These are phyloP conservation scores for Sarcophaga rosellei DNA, from an alignment of 2,888 invertebrate species.

Conservation along the genomic window DNA sequence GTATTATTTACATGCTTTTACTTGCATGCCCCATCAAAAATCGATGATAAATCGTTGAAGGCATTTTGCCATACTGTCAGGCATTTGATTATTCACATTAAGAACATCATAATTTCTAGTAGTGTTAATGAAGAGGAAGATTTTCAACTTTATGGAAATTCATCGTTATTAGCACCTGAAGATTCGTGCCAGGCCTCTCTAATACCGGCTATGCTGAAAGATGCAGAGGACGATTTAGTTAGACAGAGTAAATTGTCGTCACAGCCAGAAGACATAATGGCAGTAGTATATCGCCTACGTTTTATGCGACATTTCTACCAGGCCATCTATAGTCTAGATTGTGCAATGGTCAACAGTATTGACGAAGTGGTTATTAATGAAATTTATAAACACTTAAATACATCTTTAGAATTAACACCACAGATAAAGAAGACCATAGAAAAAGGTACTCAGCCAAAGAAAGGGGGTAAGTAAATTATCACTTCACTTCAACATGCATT, in stretches of 20 bases:
- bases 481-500: conserved; percentile 43
- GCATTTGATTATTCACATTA: conserved; percentile 93
- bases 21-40: conserved; percentile 93
- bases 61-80: conserved; percentile 93
- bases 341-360: conserved; percentile 82
- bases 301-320: conserved; percentile 94
- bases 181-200: conserved; percentile 89
- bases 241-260: conserved; percentile 84
- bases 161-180: conserved; percentile 88
- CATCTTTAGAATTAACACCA: conserved; percentile 91
- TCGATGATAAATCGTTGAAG: conserved; percentile 91
- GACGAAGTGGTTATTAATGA: conserved; percentile 85
- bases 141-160: conserved; percentile 94
- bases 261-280: conserved; percentile 84
- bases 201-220: conserved; percentile 89
- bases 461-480: conserved; percentile 73
- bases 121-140: conserved; percentile 97
- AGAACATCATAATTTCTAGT: conserved; percentile 93
- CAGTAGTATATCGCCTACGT: conserved; percentile 90
- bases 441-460: conserved; percentile 87
- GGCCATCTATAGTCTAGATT: conserved; percentile 83
- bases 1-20: conserved; percentile 98
- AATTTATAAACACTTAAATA: conserved; percentile 90
- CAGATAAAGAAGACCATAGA: conserved; percentile 89
- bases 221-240: conserved; percentile 95